phyloP scores from a whole-genome alignment of 1,140 invertebrate genomes.

The Drosophila pallidifrons region DNA sequence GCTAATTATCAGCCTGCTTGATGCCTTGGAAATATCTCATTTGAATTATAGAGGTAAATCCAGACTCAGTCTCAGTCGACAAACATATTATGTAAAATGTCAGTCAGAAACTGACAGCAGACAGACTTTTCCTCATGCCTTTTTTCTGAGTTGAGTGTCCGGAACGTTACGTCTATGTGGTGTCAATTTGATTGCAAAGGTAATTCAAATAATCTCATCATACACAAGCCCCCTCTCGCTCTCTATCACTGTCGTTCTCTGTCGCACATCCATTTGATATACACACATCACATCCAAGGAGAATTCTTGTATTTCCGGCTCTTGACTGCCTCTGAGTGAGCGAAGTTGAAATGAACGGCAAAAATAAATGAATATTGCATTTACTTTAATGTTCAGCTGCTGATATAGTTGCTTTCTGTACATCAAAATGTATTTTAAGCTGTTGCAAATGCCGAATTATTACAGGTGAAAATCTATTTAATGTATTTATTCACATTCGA shows the following conservation, averaged over 20 bases:
- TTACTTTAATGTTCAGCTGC: constrained; percentile 21
- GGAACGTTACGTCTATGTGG: constrained; percentile 62
- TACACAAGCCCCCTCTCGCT: constrained; percentile 27
- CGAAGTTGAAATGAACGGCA: neutral
- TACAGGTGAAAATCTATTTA: neutral
- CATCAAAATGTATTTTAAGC: constrained; percentile 29
- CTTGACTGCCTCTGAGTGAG: neutral
- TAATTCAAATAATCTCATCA: constrained; percentile 81
- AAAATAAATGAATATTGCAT: constrained; percentile 27
- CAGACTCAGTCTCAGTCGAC: neutral
- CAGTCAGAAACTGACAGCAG: too few species aligned
- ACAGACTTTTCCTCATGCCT: too few species aligned
- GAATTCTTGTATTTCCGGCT: constrained; percentile 18
- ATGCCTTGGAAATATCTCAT: constrained; percentile 46
- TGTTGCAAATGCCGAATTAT: constrained; percentile 30
- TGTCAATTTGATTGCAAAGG: constrained; percentile 80
- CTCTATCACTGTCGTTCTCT: neutral
- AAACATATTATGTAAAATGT: too few species aligned
- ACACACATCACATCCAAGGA: neutral
- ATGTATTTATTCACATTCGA: neutral
- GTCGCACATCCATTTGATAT: neutral
- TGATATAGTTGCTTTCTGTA: constrained; percentile 14
- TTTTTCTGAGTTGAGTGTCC: neutral
- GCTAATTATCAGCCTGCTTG: constrained; percentile 55
- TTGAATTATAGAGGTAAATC: constrained; percentile 27